Conservation (phyloP, 2,888 invertebrate genomes). For the Melanchra persicariae region DNA sequence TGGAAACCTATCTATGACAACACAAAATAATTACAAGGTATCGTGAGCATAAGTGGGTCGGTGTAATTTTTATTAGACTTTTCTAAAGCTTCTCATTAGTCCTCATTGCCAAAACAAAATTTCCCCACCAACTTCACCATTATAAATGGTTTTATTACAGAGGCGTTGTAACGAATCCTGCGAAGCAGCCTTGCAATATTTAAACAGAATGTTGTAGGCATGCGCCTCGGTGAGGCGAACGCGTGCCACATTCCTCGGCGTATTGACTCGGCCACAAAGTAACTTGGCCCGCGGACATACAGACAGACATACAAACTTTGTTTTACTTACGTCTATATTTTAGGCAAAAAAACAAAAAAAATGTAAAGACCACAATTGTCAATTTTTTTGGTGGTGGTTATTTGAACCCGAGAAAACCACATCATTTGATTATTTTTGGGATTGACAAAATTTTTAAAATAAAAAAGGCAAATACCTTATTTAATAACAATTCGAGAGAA, state of each 20-base stretch:
- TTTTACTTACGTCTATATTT: background rate
- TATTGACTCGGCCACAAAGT: slow-evolving; percentile 85
- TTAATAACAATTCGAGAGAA: background rate
- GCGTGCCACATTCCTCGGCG: slow-evolving; percentile 83
- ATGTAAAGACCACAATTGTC: no score
- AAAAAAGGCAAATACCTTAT: background rate
- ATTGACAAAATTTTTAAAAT: background rate
- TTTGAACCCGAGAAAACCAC: background rate
- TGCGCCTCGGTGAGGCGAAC: slow-evolving; percentile 70
- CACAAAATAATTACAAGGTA: no score
- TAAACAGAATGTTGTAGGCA: slow-evolving; percentile 65
- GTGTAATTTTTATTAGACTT: background rate
- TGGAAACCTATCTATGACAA: no score
- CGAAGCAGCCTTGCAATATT: slow-evolving; percentile 64
- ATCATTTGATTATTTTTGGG: background rate
- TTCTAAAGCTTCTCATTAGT: background rate
- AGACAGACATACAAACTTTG: slow-evolving; percentile 52
- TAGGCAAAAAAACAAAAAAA: no score
- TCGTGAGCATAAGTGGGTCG: no score
- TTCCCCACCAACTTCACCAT: background rate
- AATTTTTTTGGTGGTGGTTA: background rate
- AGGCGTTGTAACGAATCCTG: slow-evolving; percentile 48
- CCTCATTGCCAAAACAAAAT: background rate
- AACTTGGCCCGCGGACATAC: slow-evolving; percentile 68
- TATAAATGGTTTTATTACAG: slow-evolving; percentile 48